phyloP scores from a whole-genome alignment of 1,140 invertebrate species.

The Ceratitis capitata region DNA sequence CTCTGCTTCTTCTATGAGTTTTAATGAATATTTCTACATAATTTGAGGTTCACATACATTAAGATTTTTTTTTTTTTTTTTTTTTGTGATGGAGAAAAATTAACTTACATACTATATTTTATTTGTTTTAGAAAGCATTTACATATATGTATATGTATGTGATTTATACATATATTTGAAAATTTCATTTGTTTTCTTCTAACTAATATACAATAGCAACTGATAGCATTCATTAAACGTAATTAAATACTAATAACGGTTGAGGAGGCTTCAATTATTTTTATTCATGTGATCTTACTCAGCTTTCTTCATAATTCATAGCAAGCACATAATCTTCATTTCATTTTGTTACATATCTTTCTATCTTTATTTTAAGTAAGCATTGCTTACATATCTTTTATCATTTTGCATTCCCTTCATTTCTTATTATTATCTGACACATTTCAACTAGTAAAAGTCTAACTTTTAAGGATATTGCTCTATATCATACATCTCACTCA shows the following conservation, averaged over 20 bases:
- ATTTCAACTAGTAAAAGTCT: not conserved
- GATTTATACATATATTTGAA: no score
- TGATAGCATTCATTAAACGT: conserved; percentile 1
- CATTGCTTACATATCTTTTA: not conserved
- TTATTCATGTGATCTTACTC: not conserved
- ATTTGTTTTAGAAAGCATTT: conserved; percentile 10
- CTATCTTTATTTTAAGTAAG: not conserved
- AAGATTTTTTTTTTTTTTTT: not conserved
- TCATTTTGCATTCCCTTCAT: no score
- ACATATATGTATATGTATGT: not conserved
- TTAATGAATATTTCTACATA: no score
- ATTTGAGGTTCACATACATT: not conserved
- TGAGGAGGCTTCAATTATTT: not conserved
- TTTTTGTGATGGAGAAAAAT: not conserved
- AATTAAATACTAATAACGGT: conserved; percentile 11
- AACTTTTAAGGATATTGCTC: not conserved
- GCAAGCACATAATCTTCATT: not conserved
- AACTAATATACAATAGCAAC: not conserved
- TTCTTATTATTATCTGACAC: not conserved
- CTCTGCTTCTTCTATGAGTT: not conserved
- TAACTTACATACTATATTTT: conserved; percentile 17
- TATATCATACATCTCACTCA: not conserved
- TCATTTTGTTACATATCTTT: not conserved
- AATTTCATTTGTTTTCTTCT: not conserved
- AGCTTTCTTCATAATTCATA: not conserved